These are phyloP conservation scores for Centropus unirufus DNA, from an alignment of 2,113 vertebrate genomes.

Conservation along the genomic window DNA sequence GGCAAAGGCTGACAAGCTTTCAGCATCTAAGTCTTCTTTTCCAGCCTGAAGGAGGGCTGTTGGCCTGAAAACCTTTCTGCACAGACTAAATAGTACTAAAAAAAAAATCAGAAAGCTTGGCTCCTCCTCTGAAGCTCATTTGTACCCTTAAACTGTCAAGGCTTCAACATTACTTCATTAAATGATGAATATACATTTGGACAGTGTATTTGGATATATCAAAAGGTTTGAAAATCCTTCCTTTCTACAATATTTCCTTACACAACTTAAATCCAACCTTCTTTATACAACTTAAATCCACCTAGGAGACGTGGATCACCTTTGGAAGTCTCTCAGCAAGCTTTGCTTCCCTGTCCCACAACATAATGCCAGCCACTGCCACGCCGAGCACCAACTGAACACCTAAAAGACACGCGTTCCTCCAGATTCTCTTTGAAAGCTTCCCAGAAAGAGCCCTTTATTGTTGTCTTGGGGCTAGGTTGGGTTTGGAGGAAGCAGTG, in stretches of 20 bases:
- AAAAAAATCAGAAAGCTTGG: not conserved
- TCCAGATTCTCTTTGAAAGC: not conserved
- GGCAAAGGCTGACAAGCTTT: constrained; percentile 23
- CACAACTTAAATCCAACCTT: not conserved
- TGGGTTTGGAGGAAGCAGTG: not conserved
- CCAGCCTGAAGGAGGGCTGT: constrained; percentile 9
- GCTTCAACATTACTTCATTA: not conserved
- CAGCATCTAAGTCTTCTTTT: not conserved
- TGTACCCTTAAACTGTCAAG: constrained; percentile 5
- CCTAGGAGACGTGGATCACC: not conserved
- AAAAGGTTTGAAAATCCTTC: not conserved
- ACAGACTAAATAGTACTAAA: constrained; percentile 36
- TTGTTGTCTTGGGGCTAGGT: not conserved
- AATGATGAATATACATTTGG: not conserved
- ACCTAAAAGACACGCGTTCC: not conserved
- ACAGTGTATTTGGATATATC: not conserved
- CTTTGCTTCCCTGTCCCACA: not conserved
- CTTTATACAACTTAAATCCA: not conserved
- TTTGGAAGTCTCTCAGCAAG: not conserved
- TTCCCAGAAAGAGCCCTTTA: not conserved
- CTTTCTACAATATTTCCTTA: not conserved
- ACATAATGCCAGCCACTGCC: not conserved
- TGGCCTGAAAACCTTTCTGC: not conserved
- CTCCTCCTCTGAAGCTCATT: not conserved
- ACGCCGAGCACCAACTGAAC: not conserved